phyloP scores from a whole-genome alignment of 1,140 invertebrate genomes.

The Arion vulgaris region DNA sequence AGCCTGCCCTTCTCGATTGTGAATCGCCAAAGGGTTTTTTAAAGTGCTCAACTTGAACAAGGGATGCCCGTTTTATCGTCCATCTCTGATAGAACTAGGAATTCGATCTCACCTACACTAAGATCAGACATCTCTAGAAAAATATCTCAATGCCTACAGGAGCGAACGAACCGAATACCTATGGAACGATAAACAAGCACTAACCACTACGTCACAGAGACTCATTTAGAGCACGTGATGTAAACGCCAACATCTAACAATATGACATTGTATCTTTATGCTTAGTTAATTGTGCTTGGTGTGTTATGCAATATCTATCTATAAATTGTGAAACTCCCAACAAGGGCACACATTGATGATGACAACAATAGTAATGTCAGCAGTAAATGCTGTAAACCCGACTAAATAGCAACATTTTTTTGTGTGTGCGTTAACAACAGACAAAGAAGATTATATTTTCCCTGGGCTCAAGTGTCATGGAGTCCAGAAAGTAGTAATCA shows the following conservation, averaged over 20 bases:
- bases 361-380: neutral
- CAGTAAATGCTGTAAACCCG: neutral
- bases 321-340: neutral
- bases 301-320: too few species aligned
- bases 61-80: too few species aligned
- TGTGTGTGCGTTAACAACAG: neutral
- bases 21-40: too few species aligned
- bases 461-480: neutral
- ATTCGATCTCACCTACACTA: too few species aligned
- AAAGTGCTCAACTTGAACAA: too few species aligned
- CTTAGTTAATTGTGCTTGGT: neutral
- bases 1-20: too few species aligned
- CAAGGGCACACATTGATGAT: neutral
- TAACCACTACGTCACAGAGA: too few species aligned
- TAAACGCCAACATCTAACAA: neutral
- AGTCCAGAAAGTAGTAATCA: neutral
- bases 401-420: neutral
- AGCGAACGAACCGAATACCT: too few species aligned
- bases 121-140: too few species aligned
- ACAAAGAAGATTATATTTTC: neutral
- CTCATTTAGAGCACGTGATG: neutral
- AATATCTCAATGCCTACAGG: too few species aligned
- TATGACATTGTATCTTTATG: neutral
- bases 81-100: too few species aligned
- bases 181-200: too few species aligned